Evolutionary conservation across 2,113 vertebrate species (phyloP).

Genomic region (Gopherus evgoodei): DNA sequence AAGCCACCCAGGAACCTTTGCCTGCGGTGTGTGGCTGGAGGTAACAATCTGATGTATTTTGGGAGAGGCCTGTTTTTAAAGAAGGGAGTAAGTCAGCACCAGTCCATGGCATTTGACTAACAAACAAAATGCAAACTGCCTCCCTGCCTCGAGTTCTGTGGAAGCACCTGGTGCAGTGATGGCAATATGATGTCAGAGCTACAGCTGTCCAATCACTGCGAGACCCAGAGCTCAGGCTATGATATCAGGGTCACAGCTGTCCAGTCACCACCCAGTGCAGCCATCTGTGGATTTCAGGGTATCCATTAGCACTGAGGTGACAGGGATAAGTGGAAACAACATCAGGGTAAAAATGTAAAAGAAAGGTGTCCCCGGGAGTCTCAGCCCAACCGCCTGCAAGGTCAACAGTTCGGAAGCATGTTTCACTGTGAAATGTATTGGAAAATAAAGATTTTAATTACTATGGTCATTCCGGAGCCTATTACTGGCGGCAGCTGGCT

Average conservation of each 20-base stretch:
- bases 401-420: conserved; percentile 4
- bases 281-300: not conserved
- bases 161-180: not conserved
- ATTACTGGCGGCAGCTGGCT: not conserved
- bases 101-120: not conserved
- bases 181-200: fast-evolving
- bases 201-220: fast-evolving
- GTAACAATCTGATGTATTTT: too few relatives aligned
- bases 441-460: conserved; percentile 45
- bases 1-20: too few relatives aligned
- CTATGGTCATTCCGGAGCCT: not conserved
- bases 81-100: too few relatives aligned
- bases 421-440: not conserved
- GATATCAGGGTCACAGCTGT: not conserved
- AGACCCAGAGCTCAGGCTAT: not conserved
- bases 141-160: too few relatives aligned
- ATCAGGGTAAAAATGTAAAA: not conserved
- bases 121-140: not conserved
- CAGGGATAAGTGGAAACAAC: conserved; percentile 19
- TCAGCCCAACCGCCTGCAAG: not conserved
- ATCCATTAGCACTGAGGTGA: not conserved
- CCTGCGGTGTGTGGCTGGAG: too few relatives aligned
- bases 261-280: not conserved
- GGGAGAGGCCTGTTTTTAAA: too few relatives aligned
- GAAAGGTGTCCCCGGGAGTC: not conserved